Evolutionary conservation across 1,140 invertebrate genomes (phyloP), one percentile per base, ranked within the genome.

Genomic region (Drosophila funebris): DNA sequence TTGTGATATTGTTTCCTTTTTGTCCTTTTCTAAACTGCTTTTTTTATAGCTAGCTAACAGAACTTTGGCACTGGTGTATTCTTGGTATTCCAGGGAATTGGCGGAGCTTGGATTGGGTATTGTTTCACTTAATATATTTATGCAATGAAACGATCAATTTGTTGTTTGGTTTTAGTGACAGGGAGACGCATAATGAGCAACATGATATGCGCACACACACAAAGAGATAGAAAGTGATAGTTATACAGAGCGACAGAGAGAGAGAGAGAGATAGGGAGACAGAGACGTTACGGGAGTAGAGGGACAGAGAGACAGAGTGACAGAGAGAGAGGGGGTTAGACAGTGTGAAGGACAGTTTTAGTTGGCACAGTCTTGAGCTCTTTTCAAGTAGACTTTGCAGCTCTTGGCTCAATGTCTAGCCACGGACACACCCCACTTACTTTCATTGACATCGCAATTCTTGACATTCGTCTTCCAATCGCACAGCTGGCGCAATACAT

Each of bases 381-480:
- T 14, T 41, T 76, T 66, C 57, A 76, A 73, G 69, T 76, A 84
- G 46, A 39, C 22, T 54, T 64, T 62, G 54, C 53, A 71, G 73
- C 78, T 57, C 52, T 22, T 16, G 33, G 14, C 36, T 43, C 41
- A 64, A 52, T 39, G 44, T 44, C 61, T 53, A 66, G 71, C 54
- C 68, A 14, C 68, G 33, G 61, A 56, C 33, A 57, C 24, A 57
- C 48, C 60, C 50, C 68, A 71, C 97, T 98, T 96, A 98, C 97
- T 97, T 94, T 97, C 96, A 92, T 96, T 91, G 92, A 95, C 94
- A 93, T 97, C 96, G 94, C 97, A 98, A 95, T 97, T 98, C 94
- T 97, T 97, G 93, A 98, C 97, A 94, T 97, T 96, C 89, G 96
- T 95, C 94, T 97, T 98, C 97, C 97, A 98, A 93, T 98, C 97